A percentile compares a stretch with the other conserved stretches of the same genome.
These are phyloP conservation scores for Microchrysa polita DNA, from an alignment of 2,888 invertebrate species.

Conservation along the genomic window DNA sequence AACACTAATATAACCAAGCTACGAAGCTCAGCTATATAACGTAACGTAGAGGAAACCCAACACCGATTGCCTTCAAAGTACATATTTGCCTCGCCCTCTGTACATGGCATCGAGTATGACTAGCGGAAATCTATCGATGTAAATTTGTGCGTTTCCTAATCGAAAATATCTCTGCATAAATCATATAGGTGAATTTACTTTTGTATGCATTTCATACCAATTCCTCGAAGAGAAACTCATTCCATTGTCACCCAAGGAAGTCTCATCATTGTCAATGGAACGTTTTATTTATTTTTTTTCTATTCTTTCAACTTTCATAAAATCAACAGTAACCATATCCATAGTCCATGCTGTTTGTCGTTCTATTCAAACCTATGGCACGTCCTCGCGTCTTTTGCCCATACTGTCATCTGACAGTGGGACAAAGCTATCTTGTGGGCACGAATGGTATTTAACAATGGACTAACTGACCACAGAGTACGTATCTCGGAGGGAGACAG, in stretches of 20 bases:
- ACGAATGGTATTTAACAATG: conserved; percentile 37
- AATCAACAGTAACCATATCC: conserved; percentile 5
- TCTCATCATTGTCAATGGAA: conserved; percentile 2
- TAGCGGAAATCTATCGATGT: too few species aligned
- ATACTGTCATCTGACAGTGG: conserved; percentile 39
- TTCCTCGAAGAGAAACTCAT: neutral
- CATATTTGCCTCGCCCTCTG: too few species aligned
- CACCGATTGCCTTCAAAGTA: too few species aligned
- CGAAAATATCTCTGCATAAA: too few species aligned
- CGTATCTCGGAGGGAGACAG: conserved; percentile 5
- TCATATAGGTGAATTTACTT: too few species aligned
- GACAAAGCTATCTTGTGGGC: conserved; percentile 37
- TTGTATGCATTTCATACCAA: neutral
- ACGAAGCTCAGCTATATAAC: too few species aligned
- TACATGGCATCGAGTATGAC: too few species aligned
- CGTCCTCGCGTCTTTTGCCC: conserved; percentile 23
- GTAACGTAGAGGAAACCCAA: too few species aligned
- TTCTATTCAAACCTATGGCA: neutral
- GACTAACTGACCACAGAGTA: conserved; percentile 26
- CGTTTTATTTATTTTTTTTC: conserved; percentile 17
- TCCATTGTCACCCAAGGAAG: neutral
- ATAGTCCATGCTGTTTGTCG: conserved; percentile 7
- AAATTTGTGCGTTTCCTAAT: too few species aligned
- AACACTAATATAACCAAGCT: too few species aligned
- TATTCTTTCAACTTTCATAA: conserved; percentile 20